These are phyloP conservation scores for Arctopsyche grandis DNA, from an alignment of 1,140 invertebrate genomes.

Conservation along the genomic window DNA sequence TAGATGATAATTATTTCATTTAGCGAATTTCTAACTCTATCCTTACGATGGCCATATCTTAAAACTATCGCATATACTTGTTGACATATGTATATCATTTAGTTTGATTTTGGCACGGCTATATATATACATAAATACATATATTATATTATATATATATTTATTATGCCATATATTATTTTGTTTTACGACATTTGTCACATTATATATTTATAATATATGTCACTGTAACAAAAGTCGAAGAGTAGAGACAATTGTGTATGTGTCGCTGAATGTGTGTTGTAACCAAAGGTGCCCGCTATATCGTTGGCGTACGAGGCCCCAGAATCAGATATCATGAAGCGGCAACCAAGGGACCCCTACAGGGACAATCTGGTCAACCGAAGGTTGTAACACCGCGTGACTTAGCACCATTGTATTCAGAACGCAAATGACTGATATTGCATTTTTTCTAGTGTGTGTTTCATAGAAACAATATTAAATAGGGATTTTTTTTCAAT, in stretches of 20 bases:
- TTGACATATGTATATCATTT: conserved; percentile 37
- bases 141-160: neutral
- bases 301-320: conserved; percentile 97
- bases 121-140: conserved; percentile 34
- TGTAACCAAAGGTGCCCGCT: conserved; percentile 84
- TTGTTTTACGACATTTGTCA: no score
- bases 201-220: no score
- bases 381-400: conserved; percentile 75
- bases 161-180: neutral
- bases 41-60: neutral
- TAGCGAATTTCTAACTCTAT: neutral
- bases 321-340: conserved; percentile 97
- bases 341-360: conserved; percentile 93
- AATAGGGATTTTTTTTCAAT: neutral
- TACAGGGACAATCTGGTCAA: conserved; percentile 95
- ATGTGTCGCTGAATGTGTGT: conserved; percentile 56
- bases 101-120: conserved; percentile 35
- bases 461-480: conserved; percentile 35
- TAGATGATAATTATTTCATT: neutral
- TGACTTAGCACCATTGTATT: conserved; percentile 53
- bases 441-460: conserved; percentile 54
- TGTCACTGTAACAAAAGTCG: no score
- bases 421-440: conserved; percentile 53
- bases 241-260: conserved; percentile 35
- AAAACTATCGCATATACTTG: conserved; percentile 34